Conservation (phyloP, 2,888 invertebrate genomes). For the Nephrocerus scutellatus region DNA sequence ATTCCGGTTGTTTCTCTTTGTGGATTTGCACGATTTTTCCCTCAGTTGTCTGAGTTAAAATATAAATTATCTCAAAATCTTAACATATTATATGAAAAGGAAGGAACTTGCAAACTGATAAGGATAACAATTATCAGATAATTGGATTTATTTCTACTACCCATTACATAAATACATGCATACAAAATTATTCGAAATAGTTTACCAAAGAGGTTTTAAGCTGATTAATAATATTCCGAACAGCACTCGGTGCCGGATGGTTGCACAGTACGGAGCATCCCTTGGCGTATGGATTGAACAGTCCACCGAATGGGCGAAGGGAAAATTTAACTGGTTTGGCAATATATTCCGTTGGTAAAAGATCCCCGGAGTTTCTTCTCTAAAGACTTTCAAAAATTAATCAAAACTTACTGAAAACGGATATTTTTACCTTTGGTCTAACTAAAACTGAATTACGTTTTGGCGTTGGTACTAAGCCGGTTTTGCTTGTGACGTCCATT, state of each 20-base stretch:
- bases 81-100: no score
- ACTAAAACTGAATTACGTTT: slow-evolving; percentile 44
- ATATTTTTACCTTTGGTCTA: slow-evolving; percentile 8
- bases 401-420: slow-evolving; percentile 20
- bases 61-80: not conserved
- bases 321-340: slow-evolving; percentile 65
- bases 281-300: slow-evolving; percentile 74
- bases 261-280: slow-evolving; percentile 79
- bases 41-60: slow-evolving; percentile 27
- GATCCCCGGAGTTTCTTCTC: slow-evolving; percentile 26
- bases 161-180: not conserved
- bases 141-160: not conserved
- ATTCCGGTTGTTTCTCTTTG: slow-evolving; percentile 16
- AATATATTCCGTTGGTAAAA: slow-evolving; percentile 48
- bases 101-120: no score
- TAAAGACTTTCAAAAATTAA: slow-evolving; percentile 5
- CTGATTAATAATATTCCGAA: slow-evolving; percentile 63
- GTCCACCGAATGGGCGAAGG: slow-evolving; percentile 69
- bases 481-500: slow-evolving; percentile 59
- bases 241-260: slow-evolving; percentile 70
- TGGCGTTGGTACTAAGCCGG: slow-evolving; percentile 58
- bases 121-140: not conserved
- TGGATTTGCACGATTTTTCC: slow-evolving; percentile 26
- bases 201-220: slow-evolving; percentile 65
- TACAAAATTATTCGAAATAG: slow-evolving; percentile 23